Evolutionary conservation across 2,797 vertebrate species (phyloP).

Genomic region (Cuculus canorus): DNA sequence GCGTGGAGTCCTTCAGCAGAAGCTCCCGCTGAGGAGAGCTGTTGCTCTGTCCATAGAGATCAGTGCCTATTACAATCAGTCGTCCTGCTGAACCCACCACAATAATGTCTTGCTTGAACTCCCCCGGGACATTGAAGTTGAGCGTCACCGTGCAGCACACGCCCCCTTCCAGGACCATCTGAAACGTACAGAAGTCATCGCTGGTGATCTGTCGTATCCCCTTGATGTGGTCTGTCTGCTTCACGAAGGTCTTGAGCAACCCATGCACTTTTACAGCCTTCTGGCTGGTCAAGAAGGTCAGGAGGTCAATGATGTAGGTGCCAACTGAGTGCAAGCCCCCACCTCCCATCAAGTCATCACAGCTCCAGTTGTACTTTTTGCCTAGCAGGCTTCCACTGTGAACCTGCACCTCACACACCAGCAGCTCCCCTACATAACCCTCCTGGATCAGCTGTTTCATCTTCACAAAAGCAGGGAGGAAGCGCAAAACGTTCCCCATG

Average conservation of each 20-base stretch:
- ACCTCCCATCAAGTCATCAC: constrained; percentile 96
- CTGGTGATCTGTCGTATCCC: constrained; percentile 99
- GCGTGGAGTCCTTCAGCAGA: constrained; percentile 89
- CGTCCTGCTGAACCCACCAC: constrained; percentile 90
- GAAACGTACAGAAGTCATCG: constrained; percentile 98
- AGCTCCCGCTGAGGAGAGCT: constrained; percentile 84
- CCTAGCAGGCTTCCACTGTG: constrained; percentile 95
- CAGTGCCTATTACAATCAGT: constrained; percentile 88
- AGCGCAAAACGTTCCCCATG: constrained; percentile 97
- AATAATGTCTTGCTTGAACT: constrained; percentile 94
- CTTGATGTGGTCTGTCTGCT: constrained; percentile 96
- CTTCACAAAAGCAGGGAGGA: constrained; percentile 93
- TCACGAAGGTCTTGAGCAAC: constrained; percentile 96
- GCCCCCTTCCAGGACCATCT: constrained; percentile 95
- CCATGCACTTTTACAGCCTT: constrained; percentile 94
- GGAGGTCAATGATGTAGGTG: constrained; percentile 97
- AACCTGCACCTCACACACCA: constrained; percentile 97
- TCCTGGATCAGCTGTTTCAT: constrained; percentile 98
- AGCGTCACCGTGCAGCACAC: constrained; percentile 97
- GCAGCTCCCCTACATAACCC: constrained; percentile 92
- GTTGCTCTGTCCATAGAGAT: constrained; percentile 95
- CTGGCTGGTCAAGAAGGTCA: constrained; percentile 94
- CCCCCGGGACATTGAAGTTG: constrained; percentile 96
- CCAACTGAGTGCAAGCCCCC: constrained; percentile 97
- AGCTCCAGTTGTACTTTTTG: constrained; percentile 99